Percentiles rank a stretch among this genome's conserved stretches.
Evolutionary conservation across 1,140 invertebrate species (phyloP).

Genomic region (Eciton burchellii): DNA sequence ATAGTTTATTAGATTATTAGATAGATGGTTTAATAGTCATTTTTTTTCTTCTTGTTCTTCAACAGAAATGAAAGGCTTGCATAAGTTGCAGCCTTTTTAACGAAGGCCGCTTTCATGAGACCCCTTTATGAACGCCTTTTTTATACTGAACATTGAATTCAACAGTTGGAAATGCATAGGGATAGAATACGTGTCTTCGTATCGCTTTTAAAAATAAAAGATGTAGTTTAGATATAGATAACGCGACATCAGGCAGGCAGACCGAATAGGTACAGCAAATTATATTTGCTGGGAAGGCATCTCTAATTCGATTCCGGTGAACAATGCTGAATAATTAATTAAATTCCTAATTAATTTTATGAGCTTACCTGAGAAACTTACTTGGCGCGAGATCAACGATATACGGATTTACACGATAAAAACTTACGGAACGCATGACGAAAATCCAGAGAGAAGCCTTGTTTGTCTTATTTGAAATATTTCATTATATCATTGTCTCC

Average conservation of each 20-base stretch:
- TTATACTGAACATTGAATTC: background rate
- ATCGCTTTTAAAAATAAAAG: background rate
- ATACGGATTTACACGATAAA: background rate
- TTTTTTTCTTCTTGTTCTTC: background rate
- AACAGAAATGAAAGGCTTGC: background rate
- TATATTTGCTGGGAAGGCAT: background rate
- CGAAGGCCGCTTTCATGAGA: no score
- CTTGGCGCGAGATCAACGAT: background rate
- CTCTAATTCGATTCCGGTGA: background rate
- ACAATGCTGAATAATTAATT: background rate
- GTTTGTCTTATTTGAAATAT: background rate
- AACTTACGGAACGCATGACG: background rate
- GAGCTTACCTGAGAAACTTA: background rate
- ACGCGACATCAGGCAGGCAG: no score
- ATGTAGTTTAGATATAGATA: background rate
- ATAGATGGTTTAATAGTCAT: no score
- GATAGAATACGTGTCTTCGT: background rate
- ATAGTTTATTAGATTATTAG: no score
- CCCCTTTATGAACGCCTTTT: no score
- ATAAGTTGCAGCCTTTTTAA: background rate
- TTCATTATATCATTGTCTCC: slow-evolving; percentile 13
- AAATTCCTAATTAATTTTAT: background rate
- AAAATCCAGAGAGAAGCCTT: background rate
- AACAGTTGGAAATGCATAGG: background rate
- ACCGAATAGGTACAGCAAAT: no score